These are phyloP conservation scores for Drosophila suboccidentalis DNA, from an alignment of 2,888 invertebrate genomes.

Conservation along the genomic window DNA sequence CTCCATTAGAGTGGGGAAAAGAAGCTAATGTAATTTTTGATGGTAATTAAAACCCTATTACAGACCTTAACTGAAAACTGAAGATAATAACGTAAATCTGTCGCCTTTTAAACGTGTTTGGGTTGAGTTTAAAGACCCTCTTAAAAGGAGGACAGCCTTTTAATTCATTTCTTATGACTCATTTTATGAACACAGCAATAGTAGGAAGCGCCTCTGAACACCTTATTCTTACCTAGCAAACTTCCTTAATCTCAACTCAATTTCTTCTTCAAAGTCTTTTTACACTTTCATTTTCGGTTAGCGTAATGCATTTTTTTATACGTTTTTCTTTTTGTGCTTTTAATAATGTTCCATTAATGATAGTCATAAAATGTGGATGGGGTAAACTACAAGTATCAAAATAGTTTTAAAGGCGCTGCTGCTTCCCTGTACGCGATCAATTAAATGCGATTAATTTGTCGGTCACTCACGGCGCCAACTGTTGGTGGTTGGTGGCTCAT, in stretches of 20 bases:
- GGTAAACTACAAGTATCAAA: neutral
- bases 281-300: constrained; percentile 70
- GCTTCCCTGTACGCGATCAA: constrained; percentile 53
- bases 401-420: constrained; percentile 40
- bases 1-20: too few species aligned
- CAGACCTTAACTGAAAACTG: neutral
- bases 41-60: neutral
- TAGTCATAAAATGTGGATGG: constrained; percentile 17
- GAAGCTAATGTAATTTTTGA: neutral
- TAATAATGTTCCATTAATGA: constrained; percentile 29
- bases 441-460: constrained; percentile 78
- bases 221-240: too few species aligned
- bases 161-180: neutral
- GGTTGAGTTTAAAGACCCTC: neutral
- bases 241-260: neutral
- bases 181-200: neutral
- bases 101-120: neutral
- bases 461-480: constrained; percentile 57
- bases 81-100: neutral
- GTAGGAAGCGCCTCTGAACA: neutral
- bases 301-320: constrained; percentile 27
- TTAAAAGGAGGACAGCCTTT: neutral
- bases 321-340: constrained; percentile 45
- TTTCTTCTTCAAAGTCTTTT: neutral
- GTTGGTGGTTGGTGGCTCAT: neutral